Conservation (phyloP, 2,888 invertebrate genomes). For the Apamea sordens region DNA sequence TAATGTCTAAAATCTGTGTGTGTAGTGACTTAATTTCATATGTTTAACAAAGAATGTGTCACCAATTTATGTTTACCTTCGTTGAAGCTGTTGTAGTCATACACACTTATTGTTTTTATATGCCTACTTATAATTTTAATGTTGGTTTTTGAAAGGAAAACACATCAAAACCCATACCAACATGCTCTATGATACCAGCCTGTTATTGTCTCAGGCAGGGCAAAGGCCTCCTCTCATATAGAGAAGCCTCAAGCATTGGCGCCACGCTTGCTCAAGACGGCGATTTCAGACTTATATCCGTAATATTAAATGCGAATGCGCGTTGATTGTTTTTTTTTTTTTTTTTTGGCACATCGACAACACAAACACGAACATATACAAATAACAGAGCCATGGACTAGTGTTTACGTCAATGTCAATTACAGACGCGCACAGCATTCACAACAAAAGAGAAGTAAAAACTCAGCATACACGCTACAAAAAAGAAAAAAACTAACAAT, state of each 20-base stretch:
- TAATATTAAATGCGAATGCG: too few species aligned
- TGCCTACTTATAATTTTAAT: neutral
- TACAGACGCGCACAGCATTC: too few species aligned
- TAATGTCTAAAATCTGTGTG: slow-evolving; percentile 17
- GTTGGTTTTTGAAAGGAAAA: neutral
- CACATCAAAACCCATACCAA: too few species aligned
- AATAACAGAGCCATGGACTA: too few species aligned
- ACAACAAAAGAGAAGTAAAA: too few species aligned
- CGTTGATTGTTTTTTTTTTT: too few species aligned
- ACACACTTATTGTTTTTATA: neutral
- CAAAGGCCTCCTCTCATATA: neutral
- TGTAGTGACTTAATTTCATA: slow-evolving; percentile 10
- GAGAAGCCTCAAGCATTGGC: neutral
- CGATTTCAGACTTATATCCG: neutral
- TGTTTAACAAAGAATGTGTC: slow-evolving; percentile 15
- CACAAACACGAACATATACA: too few species aligned
- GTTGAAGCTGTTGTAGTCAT: neutral
- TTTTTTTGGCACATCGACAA: too few species aligned
- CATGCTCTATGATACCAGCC: neutral
- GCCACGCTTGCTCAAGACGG: neutral
- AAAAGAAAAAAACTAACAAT: too few species aligned
- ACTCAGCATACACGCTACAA: too few species aligned
- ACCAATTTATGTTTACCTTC: neutral
- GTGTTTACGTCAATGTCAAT: too few species aligned
- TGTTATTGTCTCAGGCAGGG: neutral